Percentiles rank a stretch among this genome's conserved stretches.
Conservation (phyloP, 92 coral and sea anemone genomes). For the Bergia puertoricense region DNA sequence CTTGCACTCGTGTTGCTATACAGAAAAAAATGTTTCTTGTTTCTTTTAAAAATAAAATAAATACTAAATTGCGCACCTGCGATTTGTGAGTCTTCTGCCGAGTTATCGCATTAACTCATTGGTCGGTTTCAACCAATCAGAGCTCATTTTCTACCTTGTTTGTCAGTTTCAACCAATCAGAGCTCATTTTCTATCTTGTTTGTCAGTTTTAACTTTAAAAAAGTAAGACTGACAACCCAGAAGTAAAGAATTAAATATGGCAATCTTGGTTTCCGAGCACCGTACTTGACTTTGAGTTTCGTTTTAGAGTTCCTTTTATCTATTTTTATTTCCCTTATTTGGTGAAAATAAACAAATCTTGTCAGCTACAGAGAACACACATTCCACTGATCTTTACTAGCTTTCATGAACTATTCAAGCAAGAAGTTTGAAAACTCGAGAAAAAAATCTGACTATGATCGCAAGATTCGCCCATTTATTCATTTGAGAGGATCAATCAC, state of each 20-base stretch:
- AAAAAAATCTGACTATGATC: neutral
- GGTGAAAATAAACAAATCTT: neutral
- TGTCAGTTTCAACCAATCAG: neutral
- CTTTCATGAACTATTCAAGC: neutral
- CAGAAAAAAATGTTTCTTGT: no score
- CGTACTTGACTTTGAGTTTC: neutral
- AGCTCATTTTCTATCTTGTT: neutral
- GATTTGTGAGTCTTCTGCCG: no score
- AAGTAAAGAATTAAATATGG: neutral
- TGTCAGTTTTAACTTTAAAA: no score
- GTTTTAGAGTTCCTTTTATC: neutral
- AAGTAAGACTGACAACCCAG: neutral
- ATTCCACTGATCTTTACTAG: neutral
- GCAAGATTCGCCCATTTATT: neutral
- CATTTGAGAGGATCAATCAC: no score
- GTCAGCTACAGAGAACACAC: no score
- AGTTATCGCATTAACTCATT: neutral
- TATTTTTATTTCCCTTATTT: neutral
- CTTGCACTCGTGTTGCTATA: neutral
- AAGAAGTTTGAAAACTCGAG: neutral
- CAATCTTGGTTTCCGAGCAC: neutral
- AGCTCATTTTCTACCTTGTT: neutral
- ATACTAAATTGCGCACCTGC: neutral
- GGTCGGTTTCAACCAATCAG: neutral
- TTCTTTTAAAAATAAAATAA: no score